phyloP scores from a whole-genome alignment of 2,888 invertebrate species.

The Theretra japonica region DNA sequence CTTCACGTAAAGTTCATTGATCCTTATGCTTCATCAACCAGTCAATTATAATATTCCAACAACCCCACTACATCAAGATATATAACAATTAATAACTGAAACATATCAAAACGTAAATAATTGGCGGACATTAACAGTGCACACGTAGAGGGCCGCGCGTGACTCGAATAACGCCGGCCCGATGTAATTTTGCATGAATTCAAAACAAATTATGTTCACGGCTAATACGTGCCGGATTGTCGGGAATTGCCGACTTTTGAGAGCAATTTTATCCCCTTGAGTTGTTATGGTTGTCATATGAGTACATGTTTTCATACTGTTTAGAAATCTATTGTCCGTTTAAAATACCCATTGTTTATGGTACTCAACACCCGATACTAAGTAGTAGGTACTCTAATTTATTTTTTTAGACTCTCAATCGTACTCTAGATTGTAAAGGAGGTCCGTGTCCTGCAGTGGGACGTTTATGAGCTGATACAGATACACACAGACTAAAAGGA shows the following conservation, averaged over 20 bases:
- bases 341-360: too few species aligned
- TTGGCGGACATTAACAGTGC: not conserved
- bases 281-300: not conserved
- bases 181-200: conserved; percentile 31
- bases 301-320: not conserved
- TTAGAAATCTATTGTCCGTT: not conserved
- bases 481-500: too few species aligned
- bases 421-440: too few species aligned
- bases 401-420: too few species aligned
- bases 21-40: too few species aligned
- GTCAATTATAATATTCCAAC: too few species aligned
- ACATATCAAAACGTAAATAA: not conserved
- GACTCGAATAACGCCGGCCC: conserved; percentile 17
- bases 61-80: too few species aligned
- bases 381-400: too few species aligned
- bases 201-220: conserved; percentile 32
- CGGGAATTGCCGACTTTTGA: conserved; percentile 14
- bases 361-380: too few species aligned
- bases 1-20: too few species aligned
- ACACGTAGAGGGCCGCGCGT: conserved; percentile 13
- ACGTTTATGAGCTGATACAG: too few species aligned
- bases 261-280: not conserved
- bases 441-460: too few species aligned
- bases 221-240: conserved; percentile 26
- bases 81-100: not conserved